Evolutionary conservation across 2,888 invertebrate genomes (phyloP).

Genomic region (Ormyrus pomaceus): DNA sequence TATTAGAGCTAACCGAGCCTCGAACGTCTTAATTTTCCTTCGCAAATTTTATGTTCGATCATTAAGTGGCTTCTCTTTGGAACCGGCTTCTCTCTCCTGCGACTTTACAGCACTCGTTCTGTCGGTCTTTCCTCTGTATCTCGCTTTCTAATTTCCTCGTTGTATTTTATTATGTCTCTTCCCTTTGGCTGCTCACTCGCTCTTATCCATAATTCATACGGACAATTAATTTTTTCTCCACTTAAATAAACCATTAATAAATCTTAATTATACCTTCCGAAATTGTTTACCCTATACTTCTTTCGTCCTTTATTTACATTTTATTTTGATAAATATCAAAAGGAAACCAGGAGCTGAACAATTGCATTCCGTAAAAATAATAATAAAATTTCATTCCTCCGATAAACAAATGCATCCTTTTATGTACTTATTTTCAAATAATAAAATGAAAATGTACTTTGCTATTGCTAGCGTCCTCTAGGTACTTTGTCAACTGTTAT

Average conservation of each 20-base stretch:
- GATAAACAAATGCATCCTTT: too few relatives aligned
- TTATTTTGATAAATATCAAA: too few relatives aligned
- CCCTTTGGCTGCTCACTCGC: background rate
- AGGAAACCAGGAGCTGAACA: too few relatives aligned
- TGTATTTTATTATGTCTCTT: constrained; percentile 34
- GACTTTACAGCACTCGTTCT: constrained; percentile 31
- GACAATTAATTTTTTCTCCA: constrained; percentile 6
- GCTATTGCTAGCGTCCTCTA: constrained; percentile 11
- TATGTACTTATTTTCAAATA: background rate
- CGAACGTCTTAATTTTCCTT: constrained; percentile 55
- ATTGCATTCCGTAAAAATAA: too few relatives aligned
- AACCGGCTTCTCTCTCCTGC: constrained; percentile 36
- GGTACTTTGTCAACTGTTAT: too few relatives aligned
- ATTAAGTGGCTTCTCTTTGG: constrained; percentile 52
- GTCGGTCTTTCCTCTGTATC: constrained; percentile 40
- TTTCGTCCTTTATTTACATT: too few relatives aligned
- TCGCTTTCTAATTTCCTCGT: constrained; percentile 50
- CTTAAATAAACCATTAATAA: constrained; percentile 26
- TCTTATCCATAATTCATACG: constrained; percentile 20
- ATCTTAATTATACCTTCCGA: constrained; percentile 5
- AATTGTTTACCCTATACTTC: background rate
- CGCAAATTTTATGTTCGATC: constrained; percentile 56
- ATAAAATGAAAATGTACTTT: background rate
- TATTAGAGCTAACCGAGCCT: constrained; percentile 53
- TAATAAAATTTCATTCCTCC: too few relatives aligned